Base-by-base conservation (phyloP, 2,113 vertebrate genomes). In the Toxotes chatareus region DNA sequence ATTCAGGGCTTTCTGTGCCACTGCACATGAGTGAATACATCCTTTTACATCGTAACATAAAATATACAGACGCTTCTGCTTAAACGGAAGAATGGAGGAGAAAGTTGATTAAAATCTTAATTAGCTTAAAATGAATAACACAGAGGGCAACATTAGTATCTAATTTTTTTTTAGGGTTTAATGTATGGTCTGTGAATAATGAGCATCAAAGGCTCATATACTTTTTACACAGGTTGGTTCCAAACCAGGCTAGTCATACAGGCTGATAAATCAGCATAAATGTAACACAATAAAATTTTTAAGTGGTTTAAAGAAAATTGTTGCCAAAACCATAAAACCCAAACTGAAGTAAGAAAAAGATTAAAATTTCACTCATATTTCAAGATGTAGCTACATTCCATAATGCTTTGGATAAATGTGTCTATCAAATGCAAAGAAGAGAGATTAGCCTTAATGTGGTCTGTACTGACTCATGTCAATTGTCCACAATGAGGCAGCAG, bases 261-360 rank as follows among this genome's bases (percentile, higher is more conserved):
- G 38, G 7, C 7, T 40, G 38, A 12, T 44, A 44, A 5, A 44
- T 44, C 42, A 44, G 38, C 9, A 6, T 47, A 49, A 17, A 51
- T 51, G 19, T 8, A 51, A 19, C 19, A 21, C 7, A 51, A 51
- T 9, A 9, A 44, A 4, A 2, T 55, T 31, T 31, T 13, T 57
- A 31, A 36, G 32, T 36, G 32, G 32, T 67, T 34, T 32, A 3
- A 32, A 32, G 47, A 65, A 31, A 1, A 14, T 49, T 17, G 7
- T 11, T 55, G 67, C 34, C 38, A 51, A 73, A 62, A 31, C 53
- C 31, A 42, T 42, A 57, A 42, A 23, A 71, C 21, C 71, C 31
- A 62, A 31, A 73, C 6, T n/a, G 38, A 5, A 5, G n/a, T 19
- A 8, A 5, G 4, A 53, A 23, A 23, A 16, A 69, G n/a, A 42